Evolutionary conservation across 2,888 invertebrate species (phyloP).

Genomic region (Cheilosia variabilis): DNA sequence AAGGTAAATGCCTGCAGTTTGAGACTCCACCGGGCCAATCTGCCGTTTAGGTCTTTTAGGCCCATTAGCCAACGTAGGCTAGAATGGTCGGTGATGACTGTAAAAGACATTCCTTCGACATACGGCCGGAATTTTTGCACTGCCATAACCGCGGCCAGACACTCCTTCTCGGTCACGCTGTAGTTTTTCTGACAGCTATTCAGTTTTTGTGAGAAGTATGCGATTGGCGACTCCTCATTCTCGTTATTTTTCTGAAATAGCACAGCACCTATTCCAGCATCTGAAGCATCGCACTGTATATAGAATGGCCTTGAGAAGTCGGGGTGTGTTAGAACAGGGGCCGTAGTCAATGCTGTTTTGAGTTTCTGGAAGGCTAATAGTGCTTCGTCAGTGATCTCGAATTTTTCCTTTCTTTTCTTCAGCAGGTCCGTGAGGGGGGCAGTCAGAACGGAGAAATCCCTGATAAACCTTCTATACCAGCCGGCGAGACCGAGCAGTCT

Average conservation of each 20-base stretch:
- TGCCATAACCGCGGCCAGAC: slow-evolving; percentile 32
- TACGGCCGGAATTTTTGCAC: slow-evolving; percentile 54
- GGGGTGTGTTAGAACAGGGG: slow-evolving; percentile 58
- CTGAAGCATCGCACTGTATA: slow-evolving; percentile 62
- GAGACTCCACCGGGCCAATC: slow-evolving; percentile 76
- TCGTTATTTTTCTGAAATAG: slow-evolving; percentile 39
- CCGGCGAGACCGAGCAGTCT: slow-evolving; percentile 52
- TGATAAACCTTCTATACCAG: slow-evolving; percentile 64
- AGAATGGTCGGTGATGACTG: slow-evolving; percentile 76
- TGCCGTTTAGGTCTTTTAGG: slow-evolving; percentile 75
- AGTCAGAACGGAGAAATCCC: slow-evolving; percentile 34
- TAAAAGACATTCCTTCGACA: slow-evolving; percentile 53
- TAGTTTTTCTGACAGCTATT: slow-evolving; percentile 36
- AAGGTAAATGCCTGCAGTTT: slow-evolving; percentile 56
- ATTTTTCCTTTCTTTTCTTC: slow-evolving; percentile 25
- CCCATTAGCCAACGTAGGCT: slow-evolving; percentile 76
- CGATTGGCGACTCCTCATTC: slow-evolving; percentile 39
- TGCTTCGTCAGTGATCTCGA: slow-evolving; percentile 39
- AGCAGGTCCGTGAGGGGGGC: slow-evolving; percentile 48
- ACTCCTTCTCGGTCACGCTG: slow-evolving; percentile 39
- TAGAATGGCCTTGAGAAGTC: slow-evolving; percentile 4
- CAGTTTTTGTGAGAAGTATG: slow-evolving; percentile 45
- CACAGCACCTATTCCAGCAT: slow-evolving; percentile 41
- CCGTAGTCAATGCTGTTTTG: slow-evolving; percentile 45
- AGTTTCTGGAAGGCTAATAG: slow-evolving; percentile 41